Evolutionary conservation across 2,797 vertebrate species (phyloP), one percentile per base, ranked within the genome.

Genomic region (Adrianichthys oophorus): DNA sequence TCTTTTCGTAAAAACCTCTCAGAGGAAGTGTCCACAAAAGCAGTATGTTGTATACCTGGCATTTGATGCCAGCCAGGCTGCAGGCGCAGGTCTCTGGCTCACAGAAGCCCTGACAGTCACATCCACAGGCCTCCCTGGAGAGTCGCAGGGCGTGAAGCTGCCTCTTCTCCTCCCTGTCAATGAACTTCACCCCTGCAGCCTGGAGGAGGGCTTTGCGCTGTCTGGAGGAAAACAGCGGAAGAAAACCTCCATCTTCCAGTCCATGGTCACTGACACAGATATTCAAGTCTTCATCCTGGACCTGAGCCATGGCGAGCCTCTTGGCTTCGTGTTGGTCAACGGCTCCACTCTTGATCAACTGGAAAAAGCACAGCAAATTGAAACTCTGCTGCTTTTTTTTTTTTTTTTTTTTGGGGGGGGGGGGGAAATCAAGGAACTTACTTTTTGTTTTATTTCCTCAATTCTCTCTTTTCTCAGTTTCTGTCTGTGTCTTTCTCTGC

Each of bases 1-100:
- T 29, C 26, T 29, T 6, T 6, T 6, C 1, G 3, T 0, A 37
- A 37, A 37, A 37, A 37, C 32, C 32, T 37, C 32, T 13, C 32
- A 37, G 10, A 37, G 2, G 10, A 37, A 4, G 32, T 37, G 32
- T 37, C 1, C 10, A 12, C 10, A 37, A 37, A 37, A 37, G 10
- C 32, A 37, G 32, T 12, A 12, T 12, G 2, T 3, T 37, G 10
- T 12, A 40, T 87, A 98, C 96, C 96, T 98, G 96, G 78, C 96
- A 98, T 62, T 95, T 95, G 78, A 98, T 96, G 65, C 96, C 96
- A 0, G 94, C 94, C 84, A 95, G 86, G 67, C 90, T 95, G 79
- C 96, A 98, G 44, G 92, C 92, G 60, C 96, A 98, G 62, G 92
- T 96, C 85, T 95, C 95, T 0, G 95, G 95, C 64, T 97, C 95